A percentile compares a stretch with the other conserved stretches of the same genome.
phyloP scores from a whole-genome alignment of 2,888 invertebrate genomes.

The Ypsolopha scabrella region DNA sequence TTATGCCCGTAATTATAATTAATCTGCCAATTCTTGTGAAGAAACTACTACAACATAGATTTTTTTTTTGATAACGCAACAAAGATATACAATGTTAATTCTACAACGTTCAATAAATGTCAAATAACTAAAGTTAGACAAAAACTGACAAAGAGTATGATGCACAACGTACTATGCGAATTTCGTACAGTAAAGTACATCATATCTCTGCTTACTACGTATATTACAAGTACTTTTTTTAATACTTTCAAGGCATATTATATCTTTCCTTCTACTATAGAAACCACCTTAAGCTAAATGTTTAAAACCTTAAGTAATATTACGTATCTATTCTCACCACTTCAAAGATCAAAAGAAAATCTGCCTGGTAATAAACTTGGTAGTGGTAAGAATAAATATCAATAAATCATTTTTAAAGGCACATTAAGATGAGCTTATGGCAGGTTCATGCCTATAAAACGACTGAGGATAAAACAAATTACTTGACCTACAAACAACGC shows the following conservation, averaged over 20 bases:
- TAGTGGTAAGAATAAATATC: constrained; percentile 11
- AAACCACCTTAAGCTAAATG: constrained; percentile 53
- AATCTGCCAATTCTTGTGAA: background rate
- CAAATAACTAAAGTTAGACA: constrained; percentile 24
- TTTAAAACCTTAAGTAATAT: constrained; percentile 30
- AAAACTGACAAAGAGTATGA: constrained; percentile 43
- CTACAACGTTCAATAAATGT: background rate
- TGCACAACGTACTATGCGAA: constrained; percentile 65
- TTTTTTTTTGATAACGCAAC: background rate
- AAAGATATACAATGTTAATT: background rate
- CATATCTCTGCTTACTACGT: constrained; percentile 51
- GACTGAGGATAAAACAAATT: constrained; percentile 9
- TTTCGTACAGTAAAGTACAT: constrained; percentile 63
- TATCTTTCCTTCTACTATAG: constrained; percentile 33
- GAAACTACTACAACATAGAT: background rate
- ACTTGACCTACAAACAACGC: constrained; percentile 17
- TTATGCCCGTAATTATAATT: constrained; percentile 3
- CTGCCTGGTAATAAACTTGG: constrained; percentile 11
- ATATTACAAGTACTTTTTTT: constrained; percentile 57
- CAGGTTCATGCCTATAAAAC: constrained; percentile 43
- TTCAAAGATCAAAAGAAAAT: constrained; percentile 12
- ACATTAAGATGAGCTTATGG: constrained; percentile 54
- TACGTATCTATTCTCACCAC: constrained; percentile 16
- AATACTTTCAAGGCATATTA: constrained; percentile 64
- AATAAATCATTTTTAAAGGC: constrained; percentile 29